Conservation (phyloP, 2,113 vertebrate genomes). For the Eurypyga helias region DNA sequence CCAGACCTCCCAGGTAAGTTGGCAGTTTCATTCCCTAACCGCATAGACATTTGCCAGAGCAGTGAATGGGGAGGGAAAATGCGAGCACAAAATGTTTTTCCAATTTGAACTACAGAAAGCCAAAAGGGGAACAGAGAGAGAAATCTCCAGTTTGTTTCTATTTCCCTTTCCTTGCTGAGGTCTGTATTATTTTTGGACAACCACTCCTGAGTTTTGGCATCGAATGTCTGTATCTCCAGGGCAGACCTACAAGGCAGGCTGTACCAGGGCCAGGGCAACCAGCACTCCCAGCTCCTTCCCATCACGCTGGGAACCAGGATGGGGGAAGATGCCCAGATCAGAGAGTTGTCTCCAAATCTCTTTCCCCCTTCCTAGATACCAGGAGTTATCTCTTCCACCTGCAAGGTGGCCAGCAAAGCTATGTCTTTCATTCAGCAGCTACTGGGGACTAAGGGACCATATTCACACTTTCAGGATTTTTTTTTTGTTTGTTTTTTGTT, state of each 20-base stretch:
- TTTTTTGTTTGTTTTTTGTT: too few relatives aligned
- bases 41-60: neutral
- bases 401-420: neutral
- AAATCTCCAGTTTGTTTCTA: neutral
- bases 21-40: neutral
- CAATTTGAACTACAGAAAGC: neutral
- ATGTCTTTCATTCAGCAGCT: neutral
- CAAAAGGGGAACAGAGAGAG: neutral
- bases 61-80: neutral
- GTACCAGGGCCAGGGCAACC: neutral
- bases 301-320: fast-evolving
- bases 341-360: neutral
- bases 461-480: neutral
- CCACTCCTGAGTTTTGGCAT: neutral
- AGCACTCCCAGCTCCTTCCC: neutral
- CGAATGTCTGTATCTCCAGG: neutral
- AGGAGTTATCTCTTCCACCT: neutral
- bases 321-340: neutral
- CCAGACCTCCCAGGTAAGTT: neutral
- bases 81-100: neutral
- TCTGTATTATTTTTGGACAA: neutral
- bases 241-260: neutral
- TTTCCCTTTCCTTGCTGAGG: neutral
- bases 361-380: neutral
- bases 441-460: neutral